Conservation (phyloP, 2,888 invertebrate genomes). For the Helleia helle region DNA sequence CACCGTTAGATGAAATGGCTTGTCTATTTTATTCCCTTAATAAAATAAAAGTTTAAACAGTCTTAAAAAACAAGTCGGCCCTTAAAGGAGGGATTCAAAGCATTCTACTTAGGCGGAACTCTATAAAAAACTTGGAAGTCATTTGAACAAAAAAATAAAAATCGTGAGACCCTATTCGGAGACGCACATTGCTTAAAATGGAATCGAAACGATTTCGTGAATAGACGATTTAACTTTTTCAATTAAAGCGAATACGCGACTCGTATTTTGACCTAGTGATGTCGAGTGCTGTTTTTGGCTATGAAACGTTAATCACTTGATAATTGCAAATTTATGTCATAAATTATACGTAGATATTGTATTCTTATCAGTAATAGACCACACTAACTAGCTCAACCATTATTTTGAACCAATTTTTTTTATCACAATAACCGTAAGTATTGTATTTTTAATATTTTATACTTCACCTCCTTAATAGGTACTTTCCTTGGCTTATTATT, state of each 20-base stretch:
- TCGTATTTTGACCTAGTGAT: constrained; percentile 27
- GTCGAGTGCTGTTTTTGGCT: constrained; percentile 12
- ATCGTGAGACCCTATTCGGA: constrained; percentile 21
- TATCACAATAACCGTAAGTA: too few species aligned
- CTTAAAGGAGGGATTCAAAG: constrained; percentile 12
- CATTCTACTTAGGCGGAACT: constrained; percentile 15
- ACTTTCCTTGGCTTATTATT: too few species aligned
- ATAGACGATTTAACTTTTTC: constrained; percentile 56
- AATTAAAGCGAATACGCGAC: constrained; percentile 25
- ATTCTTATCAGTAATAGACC: too few species aligned
- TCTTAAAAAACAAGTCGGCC: constrained; percentile 9
- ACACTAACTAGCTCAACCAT: too few species aligned
- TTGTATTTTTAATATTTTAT: too few species aligned
- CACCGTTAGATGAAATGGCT: background rate
- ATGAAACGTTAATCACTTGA: too few species aligned
- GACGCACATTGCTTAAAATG: constrained; percentile 24
- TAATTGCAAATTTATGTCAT: too few species aligned
- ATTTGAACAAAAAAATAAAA: constrained; percentile 23
- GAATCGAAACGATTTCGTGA: constrained; percentile 43
- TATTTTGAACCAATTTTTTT: too few species aligned
- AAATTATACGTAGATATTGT: too few species aligned
- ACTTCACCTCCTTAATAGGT: too few species aligned
- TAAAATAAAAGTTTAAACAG: constrained; percentile 9
- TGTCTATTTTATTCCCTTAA: background rate
- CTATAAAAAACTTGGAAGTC: constrained; percentile 22